Conservation (phyloP, 2,113 vertebrate species). For the Mesembrinibis cayennensis region DNA sequence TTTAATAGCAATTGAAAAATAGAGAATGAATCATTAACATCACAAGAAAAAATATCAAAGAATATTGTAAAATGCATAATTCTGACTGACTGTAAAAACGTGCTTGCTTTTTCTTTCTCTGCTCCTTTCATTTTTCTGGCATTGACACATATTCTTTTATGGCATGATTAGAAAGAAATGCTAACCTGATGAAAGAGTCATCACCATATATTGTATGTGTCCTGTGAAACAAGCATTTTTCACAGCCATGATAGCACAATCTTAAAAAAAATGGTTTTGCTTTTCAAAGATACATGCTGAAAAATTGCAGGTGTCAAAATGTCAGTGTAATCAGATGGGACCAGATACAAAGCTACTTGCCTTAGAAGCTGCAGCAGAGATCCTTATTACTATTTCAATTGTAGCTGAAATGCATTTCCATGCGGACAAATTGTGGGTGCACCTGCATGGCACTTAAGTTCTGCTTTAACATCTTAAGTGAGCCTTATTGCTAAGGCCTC, state of each 20-base stretch:
- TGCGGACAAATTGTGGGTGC: not conserved
- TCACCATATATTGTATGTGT: not conserved
- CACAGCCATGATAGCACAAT: not conserved
- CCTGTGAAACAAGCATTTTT: slow-evolving; percentile 9
- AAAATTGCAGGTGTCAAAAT: slow-evolving; percentile 15
- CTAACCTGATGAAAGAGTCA: not conserved
- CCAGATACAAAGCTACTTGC: not conserved
- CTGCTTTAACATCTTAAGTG: not conserved
- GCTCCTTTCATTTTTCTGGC: slow-evolving; percentile 3
- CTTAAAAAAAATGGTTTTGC: not conserved
- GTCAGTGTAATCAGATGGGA: not conserved
- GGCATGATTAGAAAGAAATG: slow-evolving; percentile 11
- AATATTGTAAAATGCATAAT: slow-evolving; percentile 10
- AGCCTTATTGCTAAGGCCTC: not conserved
- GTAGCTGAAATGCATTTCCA: not conserved
- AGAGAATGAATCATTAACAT: not conserved
- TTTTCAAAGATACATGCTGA: not conserved
- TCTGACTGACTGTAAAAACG: not conserved
- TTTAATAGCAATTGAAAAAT: not conserved
- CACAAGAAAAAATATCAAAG: not conserved
- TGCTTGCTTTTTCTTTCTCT: not conserved
- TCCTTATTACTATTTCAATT: not conserved
- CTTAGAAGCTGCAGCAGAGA: not conserved
- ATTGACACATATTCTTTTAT: not conserved
- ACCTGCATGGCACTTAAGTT: not conserved